These are phyloP conservation scores for Agonopterix alstromeriana DNA, from an alignment of 2,888 invertebrate species.

Conservation along the genomic window DNA sequence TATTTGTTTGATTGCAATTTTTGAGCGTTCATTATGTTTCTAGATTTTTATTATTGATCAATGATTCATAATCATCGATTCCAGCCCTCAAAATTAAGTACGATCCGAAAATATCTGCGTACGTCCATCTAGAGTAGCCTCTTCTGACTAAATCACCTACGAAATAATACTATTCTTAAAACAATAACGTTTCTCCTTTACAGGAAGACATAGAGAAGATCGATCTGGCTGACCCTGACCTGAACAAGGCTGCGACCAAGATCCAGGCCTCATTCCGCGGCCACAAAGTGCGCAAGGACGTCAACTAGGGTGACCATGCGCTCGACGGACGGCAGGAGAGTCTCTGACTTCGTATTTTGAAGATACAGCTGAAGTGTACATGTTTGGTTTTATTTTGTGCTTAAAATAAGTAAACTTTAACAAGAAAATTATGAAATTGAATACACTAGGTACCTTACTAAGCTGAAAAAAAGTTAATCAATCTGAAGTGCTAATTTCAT, in stretches of 20 bases:
- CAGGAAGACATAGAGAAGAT: slow-evolving; percentile 89
- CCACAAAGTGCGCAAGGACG: slow-evolving; percentile 90
- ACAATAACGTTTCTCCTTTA: slow-evolving; percentile 12
- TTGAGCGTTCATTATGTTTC: too few species aligned
- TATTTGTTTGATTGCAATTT: too few species aligned
- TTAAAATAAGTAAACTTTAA: background rate
- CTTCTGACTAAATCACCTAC: too few species aligned
- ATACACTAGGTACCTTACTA: background rate
- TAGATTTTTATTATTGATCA: too few species aligned
- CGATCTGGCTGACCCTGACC: slow-evolving; percentile 89
- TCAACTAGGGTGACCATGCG: slow-evolving; percentile 51
- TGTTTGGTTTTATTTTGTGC: background rate
- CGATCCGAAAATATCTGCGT: too few species aligned
- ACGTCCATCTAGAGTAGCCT: too few species aligned
- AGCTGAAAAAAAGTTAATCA: background rate
- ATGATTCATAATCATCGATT: too few species aligned
- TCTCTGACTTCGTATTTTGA: slow-evolving; percentile 39
- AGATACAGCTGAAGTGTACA: slow-evolving; percentile 2
- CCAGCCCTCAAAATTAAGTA: too few species aligned
- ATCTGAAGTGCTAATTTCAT: background rate
- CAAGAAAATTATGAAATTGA: background rate
- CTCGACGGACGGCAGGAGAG: slow-evolving; percentile 19
- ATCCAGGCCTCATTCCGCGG: slow-evolving; percentile 95
- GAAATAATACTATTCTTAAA: too few species aligned
- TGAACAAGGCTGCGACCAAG: slow-evolving; percentile 93